These are phyloP conservation scores for Vultur gryphus DNA, from an alignment of 2,797 vertebrate species.

Conservation along the genomic window DNA sequence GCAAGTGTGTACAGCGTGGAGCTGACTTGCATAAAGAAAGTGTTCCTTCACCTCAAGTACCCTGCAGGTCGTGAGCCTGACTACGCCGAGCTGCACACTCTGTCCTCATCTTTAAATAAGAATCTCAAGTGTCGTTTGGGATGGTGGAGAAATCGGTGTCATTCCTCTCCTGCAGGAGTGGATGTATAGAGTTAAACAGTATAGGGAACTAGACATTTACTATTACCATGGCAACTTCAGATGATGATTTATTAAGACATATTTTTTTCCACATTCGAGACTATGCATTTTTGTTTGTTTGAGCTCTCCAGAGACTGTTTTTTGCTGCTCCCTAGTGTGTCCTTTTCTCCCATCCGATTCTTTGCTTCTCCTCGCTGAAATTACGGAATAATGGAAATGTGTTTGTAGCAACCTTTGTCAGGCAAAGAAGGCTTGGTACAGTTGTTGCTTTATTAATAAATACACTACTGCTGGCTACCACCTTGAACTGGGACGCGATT, in stretches of 20 bases:
- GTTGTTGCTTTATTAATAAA: background rate
- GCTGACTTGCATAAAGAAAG: slow-evolving; percentile 63
- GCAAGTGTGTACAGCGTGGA: background rate
- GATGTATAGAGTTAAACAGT: slow-evolving; percentile 78
- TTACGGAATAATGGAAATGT: slow-evolving; percentile 70
- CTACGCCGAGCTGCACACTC: slow-evolving; percentile 3
- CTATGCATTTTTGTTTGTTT: slow-evolving; percentile 70
- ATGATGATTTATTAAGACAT: slow-evolving; percentile 90
- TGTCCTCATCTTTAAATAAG: slow-evolving; percentile 3
- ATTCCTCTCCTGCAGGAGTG: slow-evolving; percentile 50
- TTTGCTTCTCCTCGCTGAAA: background rate
- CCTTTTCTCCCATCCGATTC: background rate
- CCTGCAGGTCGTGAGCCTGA: slow-evolving; percentile 26
- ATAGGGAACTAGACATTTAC: slow-evolving; percentile 81
- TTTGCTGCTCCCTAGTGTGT: background rate
- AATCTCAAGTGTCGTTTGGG: background rate
- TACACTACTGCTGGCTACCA: background rate
- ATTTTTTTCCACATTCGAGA: slow-evolving; percentile 73
- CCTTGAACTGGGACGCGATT: background rate
- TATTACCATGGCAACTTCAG: slow-evolving; percentile 78
- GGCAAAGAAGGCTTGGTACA: background rate
- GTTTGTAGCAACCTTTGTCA: background rate
- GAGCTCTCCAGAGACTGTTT: slow-evolving; percentile 23
- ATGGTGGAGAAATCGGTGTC: background rate
- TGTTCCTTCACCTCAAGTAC: slow-evolving; percentile 39